Percentiles rank a stretch among this genome's conserved stretches.
These are phyloP conservation scores for Epizoanthus stellaris DNA, from an alignment of 92 coral and sea anemone species.

Conservation along the genomic window DNA sequence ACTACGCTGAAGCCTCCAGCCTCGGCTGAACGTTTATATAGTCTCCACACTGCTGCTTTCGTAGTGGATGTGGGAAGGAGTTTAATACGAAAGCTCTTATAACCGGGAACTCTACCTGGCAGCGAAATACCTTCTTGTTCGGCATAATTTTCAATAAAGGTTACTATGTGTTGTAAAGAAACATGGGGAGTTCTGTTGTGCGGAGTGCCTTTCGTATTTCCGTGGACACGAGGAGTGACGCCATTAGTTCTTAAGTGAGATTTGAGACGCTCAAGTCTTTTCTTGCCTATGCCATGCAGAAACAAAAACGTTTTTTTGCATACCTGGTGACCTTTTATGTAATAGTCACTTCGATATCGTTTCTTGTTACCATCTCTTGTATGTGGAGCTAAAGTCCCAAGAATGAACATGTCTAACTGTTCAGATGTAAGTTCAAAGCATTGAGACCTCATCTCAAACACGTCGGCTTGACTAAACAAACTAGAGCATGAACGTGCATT, in stretches of 20 bases:
- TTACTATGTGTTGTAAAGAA: background rate
- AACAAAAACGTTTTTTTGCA: conserved; percentile 30
- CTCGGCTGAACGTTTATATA: background rate
- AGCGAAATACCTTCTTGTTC: conserved; percentile 34
- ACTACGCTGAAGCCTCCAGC: background rate
- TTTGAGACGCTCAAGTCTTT: conserved; percentile 6
- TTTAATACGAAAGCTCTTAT: conserved; percentile 20
- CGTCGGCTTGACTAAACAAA: too few relatives aligned
- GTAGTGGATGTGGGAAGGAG: conserved; percentile 15
- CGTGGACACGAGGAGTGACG: conserved; percentile 29
- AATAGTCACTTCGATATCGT: too few relatives aligned
- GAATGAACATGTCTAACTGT: too few relatives aligned
- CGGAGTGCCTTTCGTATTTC: conserved; percentile 22
- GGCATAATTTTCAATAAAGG: conserved; percentile 38
- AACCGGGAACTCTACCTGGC: conserved; percentile 51
- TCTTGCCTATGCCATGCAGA: conserved; percentile 27
- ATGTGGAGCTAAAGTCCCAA: too few relatives aligned
- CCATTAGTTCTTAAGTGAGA: conserved; percentile 28
- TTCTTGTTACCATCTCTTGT: too few relatives aligned
- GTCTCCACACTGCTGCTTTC: background rate
- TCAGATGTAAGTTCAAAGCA: too few relatives aligned
- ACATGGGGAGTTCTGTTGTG: conserved; percentile 12
- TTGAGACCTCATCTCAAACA: too few relatives aligned
- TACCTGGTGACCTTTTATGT: background rate
- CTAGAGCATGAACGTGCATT: too few relatives aligned